Conservation (phyloP, 1,140 invertebrate genomes). For the Solenopsis invicta region DNA sequence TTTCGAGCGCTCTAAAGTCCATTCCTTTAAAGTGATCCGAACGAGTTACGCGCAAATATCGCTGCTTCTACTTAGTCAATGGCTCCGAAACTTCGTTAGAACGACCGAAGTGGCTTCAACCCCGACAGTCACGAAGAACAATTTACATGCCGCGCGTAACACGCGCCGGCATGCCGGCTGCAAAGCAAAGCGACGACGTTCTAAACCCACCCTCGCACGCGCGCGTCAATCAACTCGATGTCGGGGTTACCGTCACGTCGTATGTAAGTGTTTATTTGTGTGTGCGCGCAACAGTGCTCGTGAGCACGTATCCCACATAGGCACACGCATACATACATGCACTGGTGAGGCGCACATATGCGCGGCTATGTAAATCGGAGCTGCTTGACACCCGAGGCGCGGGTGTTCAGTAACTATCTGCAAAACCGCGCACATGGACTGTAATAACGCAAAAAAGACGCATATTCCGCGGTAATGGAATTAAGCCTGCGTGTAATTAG, state of each 20-base stretch:
- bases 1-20: background rate
- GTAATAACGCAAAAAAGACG: background rate
- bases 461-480: background rate
- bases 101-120: slow-evolving; percentile 71
- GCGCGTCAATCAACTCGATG: slow-evolving; percentile 72
- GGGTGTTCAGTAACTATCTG: background rate
- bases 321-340: slow-evolving; percentile 7
- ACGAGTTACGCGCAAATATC: slow-evolving; percentile 44
- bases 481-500: background rate
- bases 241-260: slow-evolving; percentile 45
- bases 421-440: background rate
- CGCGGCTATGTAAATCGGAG: slow-evolving; percentile 26
- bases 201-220: slow-evolving; percentile 66
- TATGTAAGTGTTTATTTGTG: slow-evolving; percentile 56
- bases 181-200: slow-evolving; percentile 73
- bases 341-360: slow-evolving; percentile 27
- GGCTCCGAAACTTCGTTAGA: slow-evolving; percentile 71
- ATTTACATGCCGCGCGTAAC: slow-evolving; percentile 75
- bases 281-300: slow-evolving; percentile 12
- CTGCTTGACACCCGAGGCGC: slow-evolving; percentile 7
- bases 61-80: slow-evolving; percentile 63
- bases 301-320: slow-evolving; percentile 11
- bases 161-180: slow-evolving; percentile 57
- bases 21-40: slow-evolving; percentile 2
- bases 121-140: slow-evolving; percentile 77